A percentile compares a stretch with the other conserved stretches of the same genome.
Conservation (phyloP, 2,888 invertebrate species). For the Mesorhabditis sp. region DNA sequence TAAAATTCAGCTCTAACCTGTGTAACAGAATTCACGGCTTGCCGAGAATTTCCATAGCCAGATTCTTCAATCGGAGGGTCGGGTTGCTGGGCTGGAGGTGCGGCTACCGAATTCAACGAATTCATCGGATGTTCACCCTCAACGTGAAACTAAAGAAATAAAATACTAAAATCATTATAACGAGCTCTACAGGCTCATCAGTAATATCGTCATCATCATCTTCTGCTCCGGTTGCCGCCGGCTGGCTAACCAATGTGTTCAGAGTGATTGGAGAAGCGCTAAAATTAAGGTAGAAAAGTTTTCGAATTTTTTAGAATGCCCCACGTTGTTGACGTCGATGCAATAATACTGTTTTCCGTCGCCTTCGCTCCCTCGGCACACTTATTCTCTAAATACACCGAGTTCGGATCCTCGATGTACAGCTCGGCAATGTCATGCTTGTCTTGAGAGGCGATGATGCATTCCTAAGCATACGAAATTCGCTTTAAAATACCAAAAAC, state of each 20-base stretch:
- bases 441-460: slow-evolving; percentile 24
- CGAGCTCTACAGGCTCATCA: neutral
- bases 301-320: neutral
- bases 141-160: neutral
- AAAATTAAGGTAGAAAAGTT: neutral
- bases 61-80: neutral
- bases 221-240: slow-evolving; percentile 3
- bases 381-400: slow-evolving; percentile 20
- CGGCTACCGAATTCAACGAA: neutral
- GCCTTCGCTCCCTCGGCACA: slow-evolving; percentile 10
- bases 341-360: neutral
- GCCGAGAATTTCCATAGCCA: neutral
- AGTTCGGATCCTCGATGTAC: slow-evolving; percentile 21
- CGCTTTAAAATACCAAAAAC: neutral
- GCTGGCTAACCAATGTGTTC: neutral
- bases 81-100: neutral
- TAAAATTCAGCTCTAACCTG: neutral
- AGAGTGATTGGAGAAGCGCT: neutral
- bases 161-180: neutral
- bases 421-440: slow-evolving; percentile 19
- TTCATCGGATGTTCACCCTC: neutral
- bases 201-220: neutral
- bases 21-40: neutral
- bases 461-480: slow-evolving; percentile 18
- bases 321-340: neutral